phyloP scores from a whole-genome alignment of 2,113 vertebrate species.

The Rhinopomastus cyanomelas region DNA sequence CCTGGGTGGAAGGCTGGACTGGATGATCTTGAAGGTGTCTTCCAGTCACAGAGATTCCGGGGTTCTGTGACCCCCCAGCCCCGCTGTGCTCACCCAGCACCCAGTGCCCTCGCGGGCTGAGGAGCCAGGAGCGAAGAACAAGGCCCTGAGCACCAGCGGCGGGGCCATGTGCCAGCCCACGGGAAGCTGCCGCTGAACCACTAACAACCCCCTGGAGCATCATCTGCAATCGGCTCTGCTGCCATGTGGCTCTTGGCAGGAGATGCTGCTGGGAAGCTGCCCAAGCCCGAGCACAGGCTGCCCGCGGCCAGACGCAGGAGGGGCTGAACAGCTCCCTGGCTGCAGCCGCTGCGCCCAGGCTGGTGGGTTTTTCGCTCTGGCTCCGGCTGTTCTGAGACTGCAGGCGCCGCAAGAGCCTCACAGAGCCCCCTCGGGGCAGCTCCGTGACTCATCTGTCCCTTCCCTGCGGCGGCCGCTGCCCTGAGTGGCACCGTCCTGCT shows the following conservation, averaged over 20 bases:
- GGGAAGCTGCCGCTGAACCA: not conserved
- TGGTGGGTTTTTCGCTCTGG: no score
- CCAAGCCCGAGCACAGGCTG: not conserved
- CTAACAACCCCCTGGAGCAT: not conserved
- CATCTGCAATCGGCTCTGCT: not conserved
- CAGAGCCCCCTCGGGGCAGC: not conserved
- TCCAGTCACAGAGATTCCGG: no score
- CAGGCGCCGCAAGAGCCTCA: not conserved
- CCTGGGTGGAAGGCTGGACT: no score
- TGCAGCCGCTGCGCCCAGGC: rapidly evolving
- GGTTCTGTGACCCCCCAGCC: no score
- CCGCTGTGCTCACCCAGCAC: not conserved
- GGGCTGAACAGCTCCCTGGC: rapidly evolving
- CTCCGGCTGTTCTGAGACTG: not conserved
- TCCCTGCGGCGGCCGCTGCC: not conserved
- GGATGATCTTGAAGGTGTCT: no score
- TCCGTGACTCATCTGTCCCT: slow-evolving; percentile 23
- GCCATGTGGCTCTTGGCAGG: not conserved
- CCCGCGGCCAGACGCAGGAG: not conserved
- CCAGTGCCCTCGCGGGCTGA: rapidly evolving
- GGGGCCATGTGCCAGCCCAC: not conserved
- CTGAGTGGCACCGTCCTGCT: not conserved
- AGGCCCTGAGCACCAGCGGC: not conserved
- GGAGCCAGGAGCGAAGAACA: not conserved
- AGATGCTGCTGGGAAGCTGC: not conserved